phyloP scores from a whole-genome alignment of 2,888 invertebrate genomes.

The Cryptophagus acutangulus region DNA sequence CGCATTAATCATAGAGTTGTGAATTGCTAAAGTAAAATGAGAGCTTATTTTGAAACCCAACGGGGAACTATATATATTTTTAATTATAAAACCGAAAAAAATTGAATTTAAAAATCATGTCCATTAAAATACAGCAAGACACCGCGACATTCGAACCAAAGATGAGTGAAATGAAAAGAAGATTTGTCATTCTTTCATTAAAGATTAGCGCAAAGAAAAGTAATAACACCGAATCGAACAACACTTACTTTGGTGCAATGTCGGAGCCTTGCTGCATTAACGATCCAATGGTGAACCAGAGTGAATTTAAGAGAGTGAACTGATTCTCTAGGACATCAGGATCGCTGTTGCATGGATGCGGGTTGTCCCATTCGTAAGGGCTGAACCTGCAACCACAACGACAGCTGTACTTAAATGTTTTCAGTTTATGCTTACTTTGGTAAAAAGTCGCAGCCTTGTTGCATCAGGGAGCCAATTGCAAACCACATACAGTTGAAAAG shows the following conservation, averaged over 20 bases:
- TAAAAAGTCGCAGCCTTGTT: constrained; percentile 92
- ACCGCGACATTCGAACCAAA: constrained; percentile 22
- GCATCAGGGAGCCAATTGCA: constrained; percentile 91
- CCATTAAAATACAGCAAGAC: constrained; percentile 30
- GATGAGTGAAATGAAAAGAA: no score
- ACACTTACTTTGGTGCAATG: constrained; percentile 83
- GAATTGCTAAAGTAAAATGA: no score
- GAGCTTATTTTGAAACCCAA: no score
- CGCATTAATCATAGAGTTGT: no score
- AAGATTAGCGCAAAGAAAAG: not conserved
- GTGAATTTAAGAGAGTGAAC: constrained; percentile 85
- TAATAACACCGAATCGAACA: constrained; percentile 16
- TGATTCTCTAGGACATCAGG: constrained; percentile 84
- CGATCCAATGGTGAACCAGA: constrained; percentile 92
- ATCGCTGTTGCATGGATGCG: constrained; percentile 78
- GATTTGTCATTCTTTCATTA: not conserved
- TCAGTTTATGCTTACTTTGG: constrained; percentile 72
- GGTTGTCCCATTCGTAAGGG: constrained; percentile 92
- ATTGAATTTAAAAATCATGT: no score
- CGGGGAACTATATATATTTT: no score
- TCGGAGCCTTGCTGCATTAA: constrained; percentile 91
- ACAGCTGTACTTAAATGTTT: constrained; percentile 23
- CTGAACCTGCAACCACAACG: constrained; percentile 65
- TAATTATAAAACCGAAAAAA: no score
- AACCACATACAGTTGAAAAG: constrained; percentile 96